Percentiles rank a stretch among this genome's conserved stretches.
Evolutionary conservation across 2,888 invertebrate genomes (phyloP).

Genomic region (Hanleya hanleyi): DNA sequence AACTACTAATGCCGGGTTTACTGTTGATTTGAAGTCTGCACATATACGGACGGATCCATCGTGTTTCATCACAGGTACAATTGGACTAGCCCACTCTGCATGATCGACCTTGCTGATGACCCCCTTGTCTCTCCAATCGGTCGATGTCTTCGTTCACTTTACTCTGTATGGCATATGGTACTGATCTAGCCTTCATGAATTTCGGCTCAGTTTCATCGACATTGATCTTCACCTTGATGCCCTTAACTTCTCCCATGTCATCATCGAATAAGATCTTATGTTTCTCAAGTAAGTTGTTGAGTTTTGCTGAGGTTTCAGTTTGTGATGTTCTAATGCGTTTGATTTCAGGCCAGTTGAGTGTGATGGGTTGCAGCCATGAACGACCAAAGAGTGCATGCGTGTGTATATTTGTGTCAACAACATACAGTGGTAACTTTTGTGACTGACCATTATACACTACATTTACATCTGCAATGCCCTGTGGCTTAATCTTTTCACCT

Average conservation of each 20-base stretch:
- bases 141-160: constrained; percentile 23
- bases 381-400: constrained; percentile 15
- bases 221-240: constrained; percentile 14
- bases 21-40: constrained; percentile 32
- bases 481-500: not conserved
- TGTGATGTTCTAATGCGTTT: not conserved
- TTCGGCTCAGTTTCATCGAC: constrained; percentile 25
- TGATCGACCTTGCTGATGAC: constrained; percentile 31
- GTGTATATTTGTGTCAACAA: constrained; percentile 12
- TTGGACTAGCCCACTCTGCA: constrained; percentile 49
- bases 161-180: constrained; percentile 29
- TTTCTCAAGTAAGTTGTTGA: not conserved
- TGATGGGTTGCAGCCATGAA: constrained; percentile 22
- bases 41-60: constrained; percentile 33
- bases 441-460: constrained; percentile 1
- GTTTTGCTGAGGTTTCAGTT: not conserved
- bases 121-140: constrained; percentile 18
- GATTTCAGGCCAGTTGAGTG: constrained; percentile 14
- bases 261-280: not conserved
- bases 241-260: constrained; percentile 10
- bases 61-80: constrained; percentile 46
- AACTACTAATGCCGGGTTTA: constrained; percentile 19
- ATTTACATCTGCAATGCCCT: not conserved
- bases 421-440: not conserved
- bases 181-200: constrained; percentile 42